These are phyloP conservation scores for Corynorhinus townsendii DNA, from an alignment of 2,113 vertebrate species.

Conservation along the genomic window DNA sequence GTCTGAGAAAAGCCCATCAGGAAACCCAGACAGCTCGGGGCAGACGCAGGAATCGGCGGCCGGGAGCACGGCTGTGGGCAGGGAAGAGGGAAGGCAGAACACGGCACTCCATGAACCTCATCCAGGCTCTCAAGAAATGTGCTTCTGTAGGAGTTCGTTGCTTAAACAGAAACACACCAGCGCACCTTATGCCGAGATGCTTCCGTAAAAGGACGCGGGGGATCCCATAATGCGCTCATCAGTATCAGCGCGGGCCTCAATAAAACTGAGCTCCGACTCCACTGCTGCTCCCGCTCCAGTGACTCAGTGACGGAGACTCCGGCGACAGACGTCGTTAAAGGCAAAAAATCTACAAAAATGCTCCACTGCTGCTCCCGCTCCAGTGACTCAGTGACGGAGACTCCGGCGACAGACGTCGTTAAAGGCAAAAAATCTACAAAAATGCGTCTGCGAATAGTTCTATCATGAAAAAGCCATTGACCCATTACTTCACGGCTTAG, in stretches of 20 bases:
- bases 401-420: not conserved
- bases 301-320: not conserved
- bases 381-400: not conserved
- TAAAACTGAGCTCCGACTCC: constrained; percentile 9
- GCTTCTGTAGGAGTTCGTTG: not conserved
- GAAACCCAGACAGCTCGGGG: not conserved
- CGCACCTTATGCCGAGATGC: not conserved
- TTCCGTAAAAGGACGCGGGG: not conserved
- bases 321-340: not conserved
- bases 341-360: too few species aligned
- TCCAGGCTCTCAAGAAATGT: not conserved
- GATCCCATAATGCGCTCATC: not conserved
- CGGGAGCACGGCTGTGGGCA: not conserved
- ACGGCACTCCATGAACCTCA: not conserved
- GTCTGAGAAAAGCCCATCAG: not conserved
- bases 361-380: not conserved
- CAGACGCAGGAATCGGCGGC: not conserved
- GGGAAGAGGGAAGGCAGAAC: not conserved
- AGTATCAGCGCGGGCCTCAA: not conserved
- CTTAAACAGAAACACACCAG: not conserved
- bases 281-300: not conserved
- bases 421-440: not conserved
- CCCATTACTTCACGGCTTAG: constrained; percentile 61
- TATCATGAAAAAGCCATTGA: constrained; percentile 54
- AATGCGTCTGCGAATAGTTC: constrained; percentile 42